Evolutionary conservation across 2,888 invertebrate genomes (phyloP), one percentile per base, ranked within the genome.

Genomic region (Pheosia gnoma): DNA sequence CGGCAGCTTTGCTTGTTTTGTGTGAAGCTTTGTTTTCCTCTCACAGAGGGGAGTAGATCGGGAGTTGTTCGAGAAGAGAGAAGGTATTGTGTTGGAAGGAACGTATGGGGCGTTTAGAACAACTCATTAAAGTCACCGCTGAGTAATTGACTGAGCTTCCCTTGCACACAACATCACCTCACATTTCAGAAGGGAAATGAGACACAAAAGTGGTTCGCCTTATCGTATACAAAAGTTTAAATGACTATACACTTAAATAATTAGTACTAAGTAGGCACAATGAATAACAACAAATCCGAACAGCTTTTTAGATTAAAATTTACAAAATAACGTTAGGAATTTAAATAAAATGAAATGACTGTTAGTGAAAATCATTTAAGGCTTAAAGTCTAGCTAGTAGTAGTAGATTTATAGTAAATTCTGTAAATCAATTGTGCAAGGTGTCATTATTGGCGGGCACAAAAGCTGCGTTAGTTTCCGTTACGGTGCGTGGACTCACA

Each of bases 1-100:
- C 85, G 85, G 83, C 81, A 82, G 84, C 81, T 86, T 88, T 87
- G 81, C 86, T 81, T 82, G 88, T 88, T 89, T 87, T 85, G 88
- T 88, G 87, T 84, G 81, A 81, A 84, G 82, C 82, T 77, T 71
- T 81, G 81, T 86, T 84, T 57, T 87, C 90, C 89, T 89, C 89
- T 75, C 66, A 61, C 84, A 75, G 75, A 84, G 76, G 75, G 25
- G 25, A 25, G 25, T 25, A 25, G 82, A 81, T 84, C 81, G 83
- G 86, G 86, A 83, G 83, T 77, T 80, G 83, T 80, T 77, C 77
- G 68, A 73, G 79, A 74, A 81, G 80, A 72, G 78, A 83, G 82
- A 81, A 79, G 79, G 80, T 81, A 82, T 91, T 89, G 89, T 83
- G 76, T 78, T 63, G 78, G 80, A 81, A 81, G 79, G 77, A 80